Evolutionary conservation across 2,113 vertebrate genomes (phyloP).

Genomic region (Aix galericulata): DNA sequence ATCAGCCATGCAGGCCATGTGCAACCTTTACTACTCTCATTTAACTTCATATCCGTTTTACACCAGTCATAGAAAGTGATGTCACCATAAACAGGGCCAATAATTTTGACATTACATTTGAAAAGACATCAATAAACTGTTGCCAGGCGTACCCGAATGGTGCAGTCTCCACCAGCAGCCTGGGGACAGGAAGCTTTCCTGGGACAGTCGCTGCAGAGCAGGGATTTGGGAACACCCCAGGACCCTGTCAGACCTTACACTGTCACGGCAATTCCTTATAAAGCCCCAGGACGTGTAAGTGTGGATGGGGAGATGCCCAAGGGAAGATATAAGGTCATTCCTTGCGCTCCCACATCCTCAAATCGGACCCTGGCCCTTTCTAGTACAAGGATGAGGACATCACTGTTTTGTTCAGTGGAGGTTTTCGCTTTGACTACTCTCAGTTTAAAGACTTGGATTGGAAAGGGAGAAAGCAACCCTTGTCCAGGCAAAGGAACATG

Average conservation of each 20-base stretch:
- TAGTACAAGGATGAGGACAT: accelerated
- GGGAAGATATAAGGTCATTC: neutral
- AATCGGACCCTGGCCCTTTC: neutral
- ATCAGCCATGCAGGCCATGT: constrained; percentile 67
- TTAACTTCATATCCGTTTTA: constrained; percentile 70
- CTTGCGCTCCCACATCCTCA: neutral
- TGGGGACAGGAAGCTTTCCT: neutral
- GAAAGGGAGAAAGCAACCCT: neutral
- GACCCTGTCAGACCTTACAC: neutral
- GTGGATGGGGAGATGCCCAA: accelerated
- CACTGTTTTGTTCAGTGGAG: neutral
- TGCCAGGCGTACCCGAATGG: neutral
- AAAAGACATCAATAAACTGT: constrained; percentile 53
- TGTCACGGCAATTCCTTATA: neutral
- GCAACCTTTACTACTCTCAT: constrained; percentile 62
- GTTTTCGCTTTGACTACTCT: neutral
- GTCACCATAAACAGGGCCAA: constrained; percentile 56
- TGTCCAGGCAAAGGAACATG: neutral
- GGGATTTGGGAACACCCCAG: neutral
- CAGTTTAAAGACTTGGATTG: neutral
- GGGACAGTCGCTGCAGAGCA: neutral
- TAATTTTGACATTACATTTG: constrained; percentile 57
- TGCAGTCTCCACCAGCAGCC: neutral
- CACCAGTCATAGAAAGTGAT: constrained; percentile 69
- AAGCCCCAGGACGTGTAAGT: neutral